Conservation (phyloP, 2,888 invertebrate genomes). For the Chironomus tentans region DNA sequence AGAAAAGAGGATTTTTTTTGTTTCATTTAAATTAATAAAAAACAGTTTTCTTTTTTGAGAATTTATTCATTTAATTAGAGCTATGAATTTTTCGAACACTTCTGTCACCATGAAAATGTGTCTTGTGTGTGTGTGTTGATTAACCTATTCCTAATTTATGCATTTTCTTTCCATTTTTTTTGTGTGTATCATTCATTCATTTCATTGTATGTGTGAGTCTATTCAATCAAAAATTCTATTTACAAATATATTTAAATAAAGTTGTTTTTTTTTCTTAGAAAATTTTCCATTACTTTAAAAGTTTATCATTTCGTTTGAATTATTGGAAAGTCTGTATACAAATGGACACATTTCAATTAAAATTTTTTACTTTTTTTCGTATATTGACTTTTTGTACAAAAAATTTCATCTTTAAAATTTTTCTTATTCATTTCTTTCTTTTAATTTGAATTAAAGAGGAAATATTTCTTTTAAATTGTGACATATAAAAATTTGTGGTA, state of each 20-base stretch:
- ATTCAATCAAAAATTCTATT: conserved; percentile 14
- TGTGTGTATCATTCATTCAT: conserved; percentile 10
- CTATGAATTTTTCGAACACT: conserved; percentile 13
- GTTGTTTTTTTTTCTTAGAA: conserved; percentile 1
- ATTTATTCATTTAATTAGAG: neutral
- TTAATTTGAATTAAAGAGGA: neutral
- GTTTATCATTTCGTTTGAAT: neutral
- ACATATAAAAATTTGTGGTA: no score
- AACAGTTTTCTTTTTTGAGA: no score
- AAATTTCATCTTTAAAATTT: neutral
- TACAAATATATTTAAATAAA: conserved; percentile 7
- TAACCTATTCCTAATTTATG: conserved; percentile 25
- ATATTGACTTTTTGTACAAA: conserved; percentile 24
- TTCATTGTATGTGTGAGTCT: neutral
- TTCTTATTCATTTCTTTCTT: no score
- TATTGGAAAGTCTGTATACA: conserved; percentile 22
- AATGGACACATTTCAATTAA: conserved; percentile 25
- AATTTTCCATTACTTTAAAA: conserved; percentile 4
- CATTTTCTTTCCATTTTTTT: neutral
- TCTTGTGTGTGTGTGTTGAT: neutral
- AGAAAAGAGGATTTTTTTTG: conserved; percentile 13
- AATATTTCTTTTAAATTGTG: neutral
- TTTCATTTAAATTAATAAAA: neutral
- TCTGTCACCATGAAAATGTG: conserved; percentile 22
- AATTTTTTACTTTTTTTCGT: conserved; percentile 12